phyloP scores from a whole-genome alignment of 1,140 invertebrate species.

The Diuraphis noxia region DNA sequence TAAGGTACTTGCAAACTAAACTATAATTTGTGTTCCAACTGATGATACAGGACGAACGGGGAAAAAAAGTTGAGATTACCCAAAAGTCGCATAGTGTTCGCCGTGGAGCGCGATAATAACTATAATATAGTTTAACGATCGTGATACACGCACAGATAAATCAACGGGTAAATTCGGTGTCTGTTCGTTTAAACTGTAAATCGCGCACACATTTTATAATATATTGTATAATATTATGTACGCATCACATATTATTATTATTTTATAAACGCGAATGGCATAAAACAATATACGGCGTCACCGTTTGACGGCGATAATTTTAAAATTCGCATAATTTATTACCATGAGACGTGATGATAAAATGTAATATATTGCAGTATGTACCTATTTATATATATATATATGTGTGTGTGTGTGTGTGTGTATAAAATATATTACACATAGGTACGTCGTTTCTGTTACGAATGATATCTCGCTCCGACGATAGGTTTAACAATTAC shows the following conservation, averaged over 20 bases:
- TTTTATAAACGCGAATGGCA: neutral
- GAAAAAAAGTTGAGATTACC: neutral
- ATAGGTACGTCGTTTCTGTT: neutral
- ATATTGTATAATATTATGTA: neutral
- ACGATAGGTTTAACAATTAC: neutral
- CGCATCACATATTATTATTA: neutral
- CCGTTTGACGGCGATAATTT: neutral
- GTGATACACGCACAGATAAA: neutral
- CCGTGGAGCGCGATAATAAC: neutral
- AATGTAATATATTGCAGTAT: neutral
- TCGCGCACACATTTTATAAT: neutral
- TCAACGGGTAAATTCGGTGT: neutral
- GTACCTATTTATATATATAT: neutral
- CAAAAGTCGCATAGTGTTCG: neutral
- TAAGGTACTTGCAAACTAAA: no score
- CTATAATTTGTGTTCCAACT: no score
- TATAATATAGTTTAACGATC: neutral
- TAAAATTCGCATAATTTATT: neutral
- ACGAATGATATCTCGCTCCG: neutral
- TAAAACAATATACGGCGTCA: neutral
- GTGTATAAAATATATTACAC: no score
- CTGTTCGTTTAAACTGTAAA: neutral
- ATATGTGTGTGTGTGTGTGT: no score
- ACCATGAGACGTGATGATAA: neutral
- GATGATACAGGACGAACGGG: neutral